These are phyloP conservation scores for Lucinisca nassula DNA, from an alignment of 2,888 invertebrate species.

Conservation along the genomic window DNA sequence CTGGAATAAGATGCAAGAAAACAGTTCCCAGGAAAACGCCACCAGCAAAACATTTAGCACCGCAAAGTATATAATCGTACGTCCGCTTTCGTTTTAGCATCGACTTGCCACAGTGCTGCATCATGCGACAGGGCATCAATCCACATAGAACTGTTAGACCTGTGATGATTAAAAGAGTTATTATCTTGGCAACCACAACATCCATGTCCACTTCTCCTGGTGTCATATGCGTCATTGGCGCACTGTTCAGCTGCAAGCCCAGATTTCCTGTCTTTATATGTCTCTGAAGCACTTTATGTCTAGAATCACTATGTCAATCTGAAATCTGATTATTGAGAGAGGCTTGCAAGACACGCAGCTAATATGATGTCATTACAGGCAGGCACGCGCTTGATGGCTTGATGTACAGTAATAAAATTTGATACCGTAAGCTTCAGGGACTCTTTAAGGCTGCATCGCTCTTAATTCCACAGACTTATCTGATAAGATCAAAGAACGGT, in stretches of 20 bases:
- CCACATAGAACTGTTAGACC: conserved; percentile 79
- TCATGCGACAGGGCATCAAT: conserved; percentile 79
- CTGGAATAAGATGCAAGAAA: conserved; percentile 82
- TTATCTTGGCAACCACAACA: conserved; percentile 83
- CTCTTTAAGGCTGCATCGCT: background rate
- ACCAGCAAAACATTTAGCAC: conserved; percentile 82
- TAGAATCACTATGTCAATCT: conserved; percentile 10
- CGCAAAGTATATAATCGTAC: conserved; percentile 79
- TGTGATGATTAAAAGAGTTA: conserved; percentile 79
- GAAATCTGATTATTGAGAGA: conserved; percentile 1
- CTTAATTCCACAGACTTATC: background rate
- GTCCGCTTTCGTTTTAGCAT: conserved; percentile 74
- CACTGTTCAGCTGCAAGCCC: background rate
- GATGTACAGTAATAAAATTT: background rate
- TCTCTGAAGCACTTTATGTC: background rate
- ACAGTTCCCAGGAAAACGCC: conserved; percentile 82
- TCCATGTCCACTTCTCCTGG: conserved; percentile 77
- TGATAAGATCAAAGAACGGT: background rate
- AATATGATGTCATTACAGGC: conserved; percentile 5
- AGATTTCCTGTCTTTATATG: background rate
- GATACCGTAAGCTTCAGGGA: background rate
- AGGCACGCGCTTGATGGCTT: conserved; percentile 9
- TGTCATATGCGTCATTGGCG: conserved; percentile 63
- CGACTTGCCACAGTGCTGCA: conserved; percentile 75
- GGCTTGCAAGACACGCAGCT: conserved; percentile 6